Conservation (phyloP, 2,888 invertebrate species). For the Troilus luridus region DNA sequence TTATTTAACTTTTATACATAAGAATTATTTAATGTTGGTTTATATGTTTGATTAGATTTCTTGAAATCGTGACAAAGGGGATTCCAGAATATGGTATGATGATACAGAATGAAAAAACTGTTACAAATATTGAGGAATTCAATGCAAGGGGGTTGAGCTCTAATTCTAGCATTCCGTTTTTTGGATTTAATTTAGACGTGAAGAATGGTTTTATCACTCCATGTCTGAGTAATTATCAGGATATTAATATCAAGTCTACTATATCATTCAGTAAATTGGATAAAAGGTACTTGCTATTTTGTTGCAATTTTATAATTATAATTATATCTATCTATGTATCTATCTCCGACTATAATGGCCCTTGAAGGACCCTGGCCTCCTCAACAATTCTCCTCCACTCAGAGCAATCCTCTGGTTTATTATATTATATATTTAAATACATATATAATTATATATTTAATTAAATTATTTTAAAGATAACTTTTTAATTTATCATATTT, state of each 20-base stretch:
- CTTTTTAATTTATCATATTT: not conserved
- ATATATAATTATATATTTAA: no score
- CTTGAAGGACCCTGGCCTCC: no score
- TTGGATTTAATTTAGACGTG: slow-evolving; percentile 46
- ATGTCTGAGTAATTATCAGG: slow-evolving; percentile 27
- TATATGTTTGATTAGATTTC: slow-evolving; percentile 29
- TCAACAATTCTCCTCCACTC: no score
- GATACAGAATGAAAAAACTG: slow-evolving; percentile 53
- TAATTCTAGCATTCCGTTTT: not conserved
- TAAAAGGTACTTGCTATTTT: slow-evolving; percentile 33
- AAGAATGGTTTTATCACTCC: slow-evolving; percentile 33
- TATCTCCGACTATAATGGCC: no score
- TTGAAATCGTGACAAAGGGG: slow-evolving; percentile 19
- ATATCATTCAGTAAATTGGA: slow-evolving; percentile 49
- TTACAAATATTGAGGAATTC: slow-evolving; percentile 6
- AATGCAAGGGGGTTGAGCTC: not conserved
- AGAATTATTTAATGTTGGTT: not conserved
- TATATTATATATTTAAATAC: no score
- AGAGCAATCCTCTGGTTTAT: no score
- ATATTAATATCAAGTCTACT: not conserved
- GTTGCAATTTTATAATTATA: not conserved
- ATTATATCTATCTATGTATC: not conserved
- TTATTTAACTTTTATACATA: not conserved
- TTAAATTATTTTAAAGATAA: not conserved
- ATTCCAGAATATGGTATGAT: slow-evolving; percentile 50